Conservation (phyloP, 2,797 vertebrate species). For the Pantherophis alleghaniensis region DNA sequence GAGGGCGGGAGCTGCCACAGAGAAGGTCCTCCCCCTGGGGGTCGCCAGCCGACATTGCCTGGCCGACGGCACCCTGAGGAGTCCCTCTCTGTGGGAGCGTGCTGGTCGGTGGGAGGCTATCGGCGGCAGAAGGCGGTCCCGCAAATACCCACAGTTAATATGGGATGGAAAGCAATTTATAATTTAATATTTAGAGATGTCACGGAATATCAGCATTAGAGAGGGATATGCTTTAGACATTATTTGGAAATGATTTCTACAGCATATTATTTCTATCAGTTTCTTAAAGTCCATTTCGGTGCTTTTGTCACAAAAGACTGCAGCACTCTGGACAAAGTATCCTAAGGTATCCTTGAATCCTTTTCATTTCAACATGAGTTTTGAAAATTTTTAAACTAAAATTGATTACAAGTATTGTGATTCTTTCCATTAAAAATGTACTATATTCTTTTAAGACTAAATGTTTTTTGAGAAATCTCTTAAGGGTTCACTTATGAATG, state of each 20-base stretch:
- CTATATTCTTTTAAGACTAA: neutral
- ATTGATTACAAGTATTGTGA: neutral
- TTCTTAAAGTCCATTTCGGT: neutral
- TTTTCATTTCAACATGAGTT: neutral
- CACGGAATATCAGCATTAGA: neutral
- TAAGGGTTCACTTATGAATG: neutral
- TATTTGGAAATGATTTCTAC: neutral
- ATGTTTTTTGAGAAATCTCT: neutral
- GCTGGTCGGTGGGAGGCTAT: too few species aligned
- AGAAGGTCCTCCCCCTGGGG: too few species aligned
- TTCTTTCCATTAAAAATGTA: neutral
- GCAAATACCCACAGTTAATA: too few species aligned
- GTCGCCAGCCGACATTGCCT: too few species aligned
- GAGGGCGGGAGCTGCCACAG: too few species aligned
- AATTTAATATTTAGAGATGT: neutral
- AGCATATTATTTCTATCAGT: neutral
- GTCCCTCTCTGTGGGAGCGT: too few species aligned
- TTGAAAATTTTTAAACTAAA: neutral
- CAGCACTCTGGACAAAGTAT: neutral
- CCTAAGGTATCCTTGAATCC: neutral
- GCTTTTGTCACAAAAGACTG: slow-evolving; percentile 1
- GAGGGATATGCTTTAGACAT: neutral
- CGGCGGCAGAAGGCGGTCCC: too few species aligned
- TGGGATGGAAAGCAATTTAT: neutral
- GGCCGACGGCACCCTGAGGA: too few species aligned